A percentile compares a stretch with the other conserved stretches of the same genome.
Evolutionary conservation across 2,797 vertebrate species (phyloP).

Genomic region (Brotula barbata): DNA sequence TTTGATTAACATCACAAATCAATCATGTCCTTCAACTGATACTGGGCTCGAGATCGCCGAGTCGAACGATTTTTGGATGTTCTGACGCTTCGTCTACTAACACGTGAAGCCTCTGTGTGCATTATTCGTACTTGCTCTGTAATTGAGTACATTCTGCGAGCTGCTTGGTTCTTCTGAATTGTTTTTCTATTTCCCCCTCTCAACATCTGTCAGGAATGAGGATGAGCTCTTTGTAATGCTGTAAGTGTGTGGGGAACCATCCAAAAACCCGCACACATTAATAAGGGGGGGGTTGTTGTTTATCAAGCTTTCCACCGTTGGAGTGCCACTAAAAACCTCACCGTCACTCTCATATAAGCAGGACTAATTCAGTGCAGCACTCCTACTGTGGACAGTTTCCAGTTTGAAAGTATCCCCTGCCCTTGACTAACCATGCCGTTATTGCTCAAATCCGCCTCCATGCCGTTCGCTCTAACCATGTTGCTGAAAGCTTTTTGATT

Average conservation of each 20-base stretch:
- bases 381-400: constrained; percentile 29
- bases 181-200: constrained; percentile 45
- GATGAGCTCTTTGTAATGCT: constrained; percentile 77
- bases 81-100: constrained; percentile 36
- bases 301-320: constrained; percentile 9
- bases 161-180: constrained; percentile 42
- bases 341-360: constrained; percentile 8
- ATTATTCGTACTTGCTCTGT: constrained; percentile 14
- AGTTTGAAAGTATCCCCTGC: constrained; percentile 25
- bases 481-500: constrained; percentile 40
- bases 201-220: constrained; percentile 62
- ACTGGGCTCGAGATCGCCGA: constrained; percentile 40
- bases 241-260: constrained; percentile 61
- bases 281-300: constrained; percentile 19
- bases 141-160: constrained; percentile 3
- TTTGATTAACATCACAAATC: constrained; percentile 17
- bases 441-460: constrained; percentile 17
- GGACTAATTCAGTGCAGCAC: constrained; percentile 29
- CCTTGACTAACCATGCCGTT: constrained; percentile 10
- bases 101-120: constrained; percentile 11
- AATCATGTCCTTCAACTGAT: constrained; percentile 21
- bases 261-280: constrained; percentile 17
- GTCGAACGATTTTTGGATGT: not conserved
- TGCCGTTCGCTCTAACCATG: constrained; percentile 25
- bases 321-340: constrained; percentile 7